Percentiles rank a stretch among this genome's conserved stretches.
phyloP scores from a whole-genome alignment of 2,797 vertebrate species.

The Meriones psammophilus region DNA sequence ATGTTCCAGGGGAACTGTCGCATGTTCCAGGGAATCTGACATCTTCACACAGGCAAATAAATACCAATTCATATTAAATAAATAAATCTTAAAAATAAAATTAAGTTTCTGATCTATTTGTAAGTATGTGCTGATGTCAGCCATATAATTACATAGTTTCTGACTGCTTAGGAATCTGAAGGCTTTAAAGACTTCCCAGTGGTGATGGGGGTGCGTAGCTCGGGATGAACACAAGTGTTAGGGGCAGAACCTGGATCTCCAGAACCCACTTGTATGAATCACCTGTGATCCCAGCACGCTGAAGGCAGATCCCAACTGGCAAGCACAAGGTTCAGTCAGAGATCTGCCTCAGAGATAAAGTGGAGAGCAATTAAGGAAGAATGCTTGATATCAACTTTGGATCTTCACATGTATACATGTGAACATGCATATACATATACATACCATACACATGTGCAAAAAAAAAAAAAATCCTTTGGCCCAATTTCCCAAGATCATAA shows the following conservation, averaged over 20 bases:
- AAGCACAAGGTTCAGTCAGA: neutral
- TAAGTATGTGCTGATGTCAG: neutral
- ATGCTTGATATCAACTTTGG: neutral
- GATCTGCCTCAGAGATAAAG: neutral
- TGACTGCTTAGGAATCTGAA: neutral
- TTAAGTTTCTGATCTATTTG: neutral
- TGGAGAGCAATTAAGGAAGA: neutral
- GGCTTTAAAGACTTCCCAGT: neutral
- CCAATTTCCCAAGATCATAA: neutral
- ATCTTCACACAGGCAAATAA: neutral
- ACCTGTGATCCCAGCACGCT: neutral
- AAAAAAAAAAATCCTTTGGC: neutral
- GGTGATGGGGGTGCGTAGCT: too few species aligned
- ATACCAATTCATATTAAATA: neutral
- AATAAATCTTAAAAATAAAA: neutral
- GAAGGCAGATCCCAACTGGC: neutral
- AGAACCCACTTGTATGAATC: neutral
- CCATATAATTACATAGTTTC: neutral
- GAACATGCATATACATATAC: neutral
- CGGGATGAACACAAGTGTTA: neutral
- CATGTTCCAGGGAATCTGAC: neutral
- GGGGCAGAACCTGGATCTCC: neutral
- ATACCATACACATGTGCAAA: neutral
- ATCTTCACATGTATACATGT: neutral
- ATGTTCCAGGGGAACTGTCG: neutral